Conservation (phyloP, 2,113 vertebrate species). For the Fregetta grallaria region DNA sequence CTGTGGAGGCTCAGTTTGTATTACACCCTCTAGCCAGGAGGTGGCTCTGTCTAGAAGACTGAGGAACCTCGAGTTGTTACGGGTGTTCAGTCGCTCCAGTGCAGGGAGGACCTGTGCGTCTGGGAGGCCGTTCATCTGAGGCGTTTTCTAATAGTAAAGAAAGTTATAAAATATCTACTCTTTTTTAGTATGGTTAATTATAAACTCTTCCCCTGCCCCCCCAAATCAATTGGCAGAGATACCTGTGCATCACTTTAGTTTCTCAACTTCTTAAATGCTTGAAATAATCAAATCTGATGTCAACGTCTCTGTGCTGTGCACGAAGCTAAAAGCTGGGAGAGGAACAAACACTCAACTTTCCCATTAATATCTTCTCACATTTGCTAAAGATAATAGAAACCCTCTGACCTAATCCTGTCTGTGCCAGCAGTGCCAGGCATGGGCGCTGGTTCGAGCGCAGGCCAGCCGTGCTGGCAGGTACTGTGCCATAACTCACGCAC, state of each 20-base stretch:
- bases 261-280: not conserved
- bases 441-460: accelerated
- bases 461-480: not conserved
- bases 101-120: not conserved
- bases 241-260: not conserved
- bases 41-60: not conserved
- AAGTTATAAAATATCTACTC: not conserved
- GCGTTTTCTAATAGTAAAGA: not conserved
- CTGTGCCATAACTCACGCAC: accelerated
- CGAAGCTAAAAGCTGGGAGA: not conserved
- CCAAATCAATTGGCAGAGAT: not conserved
- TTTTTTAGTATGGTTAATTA: not conserved
- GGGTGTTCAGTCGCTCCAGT: not conserved
- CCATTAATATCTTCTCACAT: not conserved
- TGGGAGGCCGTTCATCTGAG: not conserved
- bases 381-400: not conserved
- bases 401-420: not conserved
- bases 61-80: accelerated
- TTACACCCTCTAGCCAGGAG: not conserved
- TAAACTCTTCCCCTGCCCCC: not conserved
- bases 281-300: not conserved
- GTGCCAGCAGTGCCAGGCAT: not conserved
- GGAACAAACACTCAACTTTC: not conserved
- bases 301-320: not conserved
- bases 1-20: not conserved